Evolutionary conservation across 1,140 invertebrate species (phyloP), one percentile per base, ranked within the genome.

Genomic region (Nylanderia fulva): DNA sequence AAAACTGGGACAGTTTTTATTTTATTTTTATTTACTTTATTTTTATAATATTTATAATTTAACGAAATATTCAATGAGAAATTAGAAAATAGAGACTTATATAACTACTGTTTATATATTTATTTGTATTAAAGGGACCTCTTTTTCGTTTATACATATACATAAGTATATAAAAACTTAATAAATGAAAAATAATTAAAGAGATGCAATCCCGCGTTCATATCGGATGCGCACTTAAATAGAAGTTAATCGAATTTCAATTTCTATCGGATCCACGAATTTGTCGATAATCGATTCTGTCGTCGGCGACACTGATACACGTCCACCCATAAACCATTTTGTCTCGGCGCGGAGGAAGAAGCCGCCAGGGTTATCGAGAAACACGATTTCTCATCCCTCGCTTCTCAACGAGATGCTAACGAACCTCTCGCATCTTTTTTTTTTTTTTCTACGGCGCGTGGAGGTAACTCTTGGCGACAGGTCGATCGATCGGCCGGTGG

Each of bases 381-480:
- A 64, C 52, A 79, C 83, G 74, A 84, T 84, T 84, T 84, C 83
- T 84, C 74, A 84, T 84, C 83, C 36, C 61, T 66, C 61, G 74
- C 75, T 42, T 79, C 74, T 84, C 84, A 74, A 71, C 54, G 69
- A 82, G 76, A 87, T 83, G 86, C 69, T 76, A 87, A 87, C 69
- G 83, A 86, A 87, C 69, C 60, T 79, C 61, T 5, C 56, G 45
- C 75, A 54, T 63, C 71, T 82, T 68, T 29, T 48, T 60, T 75
- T 63, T 58, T 82, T 68, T 29, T 48, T 60, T 75, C 45, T 15
- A 21, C 15, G 11, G n/a, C 29, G n/a, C 29, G n/a, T n/a, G 66
- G 45, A 24, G 11, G 79, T 54, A 56, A 52, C 85, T 56, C 69
- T 75, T 48, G 48, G 42, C 36, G 60, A 36, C 52, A 56, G 66